These are phyloP conservation scores for Scomber colias DNA, from an alignment of 2,113 vertebrate species.

Conservation along the genomic window DNA sequence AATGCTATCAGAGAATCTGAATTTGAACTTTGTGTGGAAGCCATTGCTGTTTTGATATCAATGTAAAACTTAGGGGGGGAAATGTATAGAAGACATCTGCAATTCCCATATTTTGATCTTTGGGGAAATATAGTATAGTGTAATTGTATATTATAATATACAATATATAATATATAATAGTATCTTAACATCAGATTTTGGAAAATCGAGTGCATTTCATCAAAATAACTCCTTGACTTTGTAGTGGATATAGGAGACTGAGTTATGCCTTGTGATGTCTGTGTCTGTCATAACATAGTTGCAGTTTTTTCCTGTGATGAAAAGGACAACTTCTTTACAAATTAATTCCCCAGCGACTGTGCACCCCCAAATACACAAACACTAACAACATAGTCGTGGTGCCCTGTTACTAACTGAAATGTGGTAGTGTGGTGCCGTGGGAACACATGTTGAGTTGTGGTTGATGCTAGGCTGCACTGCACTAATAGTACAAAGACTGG, in stretches of 20 bases:
- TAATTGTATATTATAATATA: too few relatives aligned
- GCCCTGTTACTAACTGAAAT: neutral
- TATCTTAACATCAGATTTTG: neutral
- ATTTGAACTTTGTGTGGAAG: neutral
- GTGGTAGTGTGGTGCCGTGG: slow-evolving; percentile 3
- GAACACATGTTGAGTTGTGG: slow-evolving; percentile 16
- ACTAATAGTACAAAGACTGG: slow-evolving; percentile 21
- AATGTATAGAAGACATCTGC: neutral
- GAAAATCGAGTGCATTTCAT: slow-evolving; percentile 11
- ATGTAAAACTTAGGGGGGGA: neutral
- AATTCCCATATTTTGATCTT: neutral
- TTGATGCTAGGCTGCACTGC: slow-evolving; percentile 14
- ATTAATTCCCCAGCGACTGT: slow-evolving; percentile 30
- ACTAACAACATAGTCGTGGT: neutral
- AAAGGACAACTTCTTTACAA: slow-evolving; percentile 33
- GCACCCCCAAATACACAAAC: slow-evolving; percentile 3
- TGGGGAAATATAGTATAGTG: neutral
- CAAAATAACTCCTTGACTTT: slow-evolving; percentile 12
- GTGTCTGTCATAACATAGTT: slow-evolving; percentile 31
- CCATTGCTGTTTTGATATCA: neutral
- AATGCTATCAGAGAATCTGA: neutral
- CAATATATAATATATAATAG: too few relatives aligned
- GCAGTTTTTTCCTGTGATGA: slow-evolving; percentile 32
- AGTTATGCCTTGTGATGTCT: slow-evolving; percentile 26
- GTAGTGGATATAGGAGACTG: neutral